Base-by-base conservation (phyloP, 2,113 vertebrate genomes). In the Cyanoderma ruficeps region DNA sequence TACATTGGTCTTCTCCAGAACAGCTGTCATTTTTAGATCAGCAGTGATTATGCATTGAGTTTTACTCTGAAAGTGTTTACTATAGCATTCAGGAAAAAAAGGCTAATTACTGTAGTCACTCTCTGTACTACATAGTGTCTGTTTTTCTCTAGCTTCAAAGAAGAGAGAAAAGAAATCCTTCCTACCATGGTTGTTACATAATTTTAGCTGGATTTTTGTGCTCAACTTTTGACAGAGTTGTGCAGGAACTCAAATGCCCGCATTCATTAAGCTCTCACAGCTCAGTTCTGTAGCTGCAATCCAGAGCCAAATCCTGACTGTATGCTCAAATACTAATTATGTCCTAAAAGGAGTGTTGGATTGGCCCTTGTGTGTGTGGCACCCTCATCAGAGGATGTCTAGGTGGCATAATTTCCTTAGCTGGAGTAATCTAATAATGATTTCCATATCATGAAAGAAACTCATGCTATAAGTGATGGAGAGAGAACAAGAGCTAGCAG, bases 11-110 rank as follows among this genome's bases (percentile, higher is more conserved):
- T 90, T 96, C 91, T 94, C 72, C 57, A 88, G 68, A 92, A 82
- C 87, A 96, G 84, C 92, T 96, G 93, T 94, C 82, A 88, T 95
- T 96, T 96, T 95, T 83, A 94, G 92, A 90, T 83, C 78, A 96
- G 63, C 59, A 69, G 41, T 90, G 90, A 90, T 94, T 92, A 95
- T 94, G 85, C 88, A 91, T 84, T 92, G 72, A 96, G 91, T 91
- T 93, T 96, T 95, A 84, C 64, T 91, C 80, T 93, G 68, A 90
- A 95, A 93, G 31, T 93, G 70, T 96, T 97, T 97, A 96, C 93
- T 95, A 87, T 59, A 81, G 83, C 83, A 92, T 85, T 95, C 69
- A 87, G 74, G 39, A 5, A 21, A 82, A 95, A 89, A 91, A 77
- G 49, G 33, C 44, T 95, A 92, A 96, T 97, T 97, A 71, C 89